These are phyloP conservation scores for Neosilurus hyrtlii DNA, from an alignment of 2,797 vertebrate genomes.

Conservation along the genomic window DNA sequence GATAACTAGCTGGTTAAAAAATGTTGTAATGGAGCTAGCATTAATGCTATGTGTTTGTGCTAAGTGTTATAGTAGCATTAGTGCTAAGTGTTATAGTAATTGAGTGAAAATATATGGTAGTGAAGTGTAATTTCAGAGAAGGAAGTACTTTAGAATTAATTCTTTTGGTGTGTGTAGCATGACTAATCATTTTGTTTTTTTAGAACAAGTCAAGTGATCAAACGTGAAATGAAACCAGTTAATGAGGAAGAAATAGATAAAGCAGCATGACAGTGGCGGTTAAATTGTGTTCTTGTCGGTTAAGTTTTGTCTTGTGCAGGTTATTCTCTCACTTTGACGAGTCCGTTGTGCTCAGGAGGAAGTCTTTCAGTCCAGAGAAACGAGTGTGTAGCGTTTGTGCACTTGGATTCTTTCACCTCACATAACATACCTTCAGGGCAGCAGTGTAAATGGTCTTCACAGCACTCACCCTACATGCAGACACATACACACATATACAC, in stretches of 20 bases:
- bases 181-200: neutral
- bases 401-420: slow-evolving; percentile 62
- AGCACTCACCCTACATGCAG: slow-evolving; percentile 80
- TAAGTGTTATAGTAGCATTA: too few species aligned
- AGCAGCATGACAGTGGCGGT: neutral
- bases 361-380: slow-evolving; percentile 60
- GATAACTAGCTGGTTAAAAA: neutral
- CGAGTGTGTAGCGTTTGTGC: slow-evolving; percentile 61
- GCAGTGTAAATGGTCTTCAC: slow-evolving; percentile 82
- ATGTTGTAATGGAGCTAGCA: neutral
- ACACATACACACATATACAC: neutral
- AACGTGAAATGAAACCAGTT: neutral
- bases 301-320: too few species aligned
- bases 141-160: too few species aligned
- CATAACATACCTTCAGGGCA: slow-evolving; percentile 78
- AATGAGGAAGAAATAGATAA: neutral
- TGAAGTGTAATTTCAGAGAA: neutral
- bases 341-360: slow-evolving; percentile 30
- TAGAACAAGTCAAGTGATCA: neutral
- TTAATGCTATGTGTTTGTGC: neutral
- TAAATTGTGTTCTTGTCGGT: neutral
- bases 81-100: too few species aligned
- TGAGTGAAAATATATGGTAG: neutral
- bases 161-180: too few species aligned
- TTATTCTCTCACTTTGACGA: slow-evolving; percentile 61